Base-by-base conservation (phyloP, 2,113 vertebrate genomes). In the Oxyura jamaicensis region DNA sequence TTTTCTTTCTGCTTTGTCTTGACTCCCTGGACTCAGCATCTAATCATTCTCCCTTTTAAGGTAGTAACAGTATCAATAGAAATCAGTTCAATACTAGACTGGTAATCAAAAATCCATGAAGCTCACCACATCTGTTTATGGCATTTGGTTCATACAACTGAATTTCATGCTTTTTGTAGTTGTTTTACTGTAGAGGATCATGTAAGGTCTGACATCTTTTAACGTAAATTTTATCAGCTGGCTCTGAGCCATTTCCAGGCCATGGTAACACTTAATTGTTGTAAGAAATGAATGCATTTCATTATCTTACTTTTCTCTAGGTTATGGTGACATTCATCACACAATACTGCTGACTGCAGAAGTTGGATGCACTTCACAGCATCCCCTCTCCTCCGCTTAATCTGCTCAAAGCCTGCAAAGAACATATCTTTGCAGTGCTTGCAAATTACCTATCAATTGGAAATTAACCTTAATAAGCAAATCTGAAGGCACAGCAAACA, bases 401-500 rank as follows among this genome's bases (percentile, higher is more conserved):
- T 83, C 92, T 90, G 79, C 72, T 87, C 68, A 86, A 91, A 86
- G 82, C 55, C 84, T 77, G 55, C 26, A 94, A 93, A 77, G 36
- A 90, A 78, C 16, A 9, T 33, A 72, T 74, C 58, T 96, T 86
- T 35, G 78, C 26, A 50, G 75, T 93, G 68, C 78, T 97, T 93
- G 79, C 63, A 90, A 90, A 90, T 74, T 58, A 93, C 73, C 52
- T 88, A 67, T 80, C 92, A 93, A 41, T 58, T 90, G 84, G 78
- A 96, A 96, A 92, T 90, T 65, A 91, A 74, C 67, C 68, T 95
- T 90, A 79, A 96, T 90, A 94, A 96, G 93, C 94, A 95, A 76
- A 92, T 86, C 46, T 93, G 79, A 93, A 88, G 74, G 73, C 87
- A 95, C 33, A 90, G 88, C 89, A 92, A 95, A 88, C 77, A 79